Conservation (phyloP, 2,797 vertebrate genomes). For the Rhinella marina region DNA sequence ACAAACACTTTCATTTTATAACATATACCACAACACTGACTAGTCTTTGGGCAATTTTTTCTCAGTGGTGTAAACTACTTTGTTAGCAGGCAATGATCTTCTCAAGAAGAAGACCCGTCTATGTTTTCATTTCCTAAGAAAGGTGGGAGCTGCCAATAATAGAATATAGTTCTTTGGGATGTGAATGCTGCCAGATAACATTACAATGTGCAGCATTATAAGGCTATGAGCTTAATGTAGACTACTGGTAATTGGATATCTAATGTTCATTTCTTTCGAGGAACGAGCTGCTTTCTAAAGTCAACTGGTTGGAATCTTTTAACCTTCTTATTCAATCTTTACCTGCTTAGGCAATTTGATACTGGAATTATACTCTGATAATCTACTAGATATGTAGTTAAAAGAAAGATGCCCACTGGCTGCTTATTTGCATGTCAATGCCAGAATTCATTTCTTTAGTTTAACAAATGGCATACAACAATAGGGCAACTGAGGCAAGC, state of each 20-base stretch:
- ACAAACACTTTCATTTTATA: neutral
- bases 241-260: constrained; percentile 17
- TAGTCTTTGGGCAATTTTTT: neutral
- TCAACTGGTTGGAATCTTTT: constrained; percentile 11
- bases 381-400: constrained; percentile 37
- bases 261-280: constrained; percentile 1
- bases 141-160: constrained; percentile 40
- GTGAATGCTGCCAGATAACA: neutral
- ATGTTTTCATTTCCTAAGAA: constrained; percentile 34
- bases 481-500: constrained; percentile 45
- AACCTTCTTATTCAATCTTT: constrained; percentile 1
- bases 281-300: neutral
- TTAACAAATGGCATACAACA: constrained; percentile 35
- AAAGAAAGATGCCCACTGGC: constrained; percentile 42
- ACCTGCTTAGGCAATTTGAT: constrained; percentile 33
- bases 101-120: constrained; percentile 15
- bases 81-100: constrained; percentile 30
- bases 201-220: constrained; percentile 45
- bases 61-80: neutral
- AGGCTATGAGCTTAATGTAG: neutral
- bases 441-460: constrained; percentile 26
- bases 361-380: constrained; percentile 19
- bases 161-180: constrained; percentile 2
- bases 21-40: neutral
- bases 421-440: constrained; percentile 51